Conservation (phyloP, 92 coral and sea anemone species). For the Bergia sp. region DNA sequence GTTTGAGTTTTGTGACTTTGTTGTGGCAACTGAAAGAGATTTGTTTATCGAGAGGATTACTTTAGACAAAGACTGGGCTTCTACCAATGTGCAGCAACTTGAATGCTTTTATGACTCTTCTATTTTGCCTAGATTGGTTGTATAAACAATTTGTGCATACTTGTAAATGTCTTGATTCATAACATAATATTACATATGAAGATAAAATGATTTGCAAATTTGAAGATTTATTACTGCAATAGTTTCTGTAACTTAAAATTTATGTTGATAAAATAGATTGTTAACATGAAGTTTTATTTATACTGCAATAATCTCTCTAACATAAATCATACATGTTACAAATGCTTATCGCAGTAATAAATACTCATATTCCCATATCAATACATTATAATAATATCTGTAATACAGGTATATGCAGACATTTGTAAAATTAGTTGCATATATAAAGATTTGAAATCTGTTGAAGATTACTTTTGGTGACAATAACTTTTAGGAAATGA, state of each 20-base stretch:
- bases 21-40: too few relatives aligned
- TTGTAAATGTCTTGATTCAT: too few relatives aligned
- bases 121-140: not conserved
- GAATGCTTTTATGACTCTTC: not conserved
- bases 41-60: too few relatives aligned
- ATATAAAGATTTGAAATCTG: not conserved
- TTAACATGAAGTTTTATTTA: not conserved
- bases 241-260: not conserved
- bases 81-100: not conserved
- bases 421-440: conserved; percentile 1
- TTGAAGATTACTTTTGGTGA: not conserved
- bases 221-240: not conserved
- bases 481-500: too few relatives aligned
- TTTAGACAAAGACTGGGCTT: too few relatives aligned
- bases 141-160: not conserved
- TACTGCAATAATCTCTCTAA: conserved; percentile 15
- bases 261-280: not conserved
- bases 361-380: not conserved
- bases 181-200: not conserved
- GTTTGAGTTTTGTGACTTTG: conserved; percentile 1
- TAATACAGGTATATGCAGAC: not conserved
- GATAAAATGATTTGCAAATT: not conserved
- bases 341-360: conserved; percentile 3
- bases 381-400: not conserved
- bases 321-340: not conserved